Evolutionary conservation across 2,888 invertebrate genomes (phyloP).

Genomic region (Leucoptera coffeella): DNA sequence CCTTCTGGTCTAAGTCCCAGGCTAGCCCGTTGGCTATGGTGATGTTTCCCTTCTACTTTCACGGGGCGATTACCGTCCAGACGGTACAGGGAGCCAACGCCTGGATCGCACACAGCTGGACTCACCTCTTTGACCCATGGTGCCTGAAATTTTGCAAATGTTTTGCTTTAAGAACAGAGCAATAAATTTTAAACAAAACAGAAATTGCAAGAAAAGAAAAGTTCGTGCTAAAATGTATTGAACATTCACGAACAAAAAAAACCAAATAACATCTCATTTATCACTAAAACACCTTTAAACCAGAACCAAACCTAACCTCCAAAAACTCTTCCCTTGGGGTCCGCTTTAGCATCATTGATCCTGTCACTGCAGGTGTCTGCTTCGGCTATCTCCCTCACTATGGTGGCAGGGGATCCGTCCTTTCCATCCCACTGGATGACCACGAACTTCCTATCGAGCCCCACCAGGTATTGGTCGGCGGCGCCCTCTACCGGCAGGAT

Average conservation of each 20-base stretch:
- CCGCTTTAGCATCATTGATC: constrained; percentile 75
- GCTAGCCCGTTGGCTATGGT: constrained; percentile 74
- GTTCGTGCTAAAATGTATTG: no score
- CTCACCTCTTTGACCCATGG: constrained; percentile 45
- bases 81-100: constrained; percentile 39
- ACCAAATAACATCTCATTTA: neutral
- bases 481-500: constrained; percentile 59
- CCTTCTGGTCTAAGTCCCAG: constrained; percentile 61
- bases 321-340: constrained; percentile 67
- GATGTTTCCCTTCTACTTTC: constrained; percentile 19
- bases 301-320: constrained; percentile 40
- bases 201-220: neutral
- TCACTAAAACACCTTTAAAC: neutral
- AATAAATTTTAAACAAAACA: neutral
- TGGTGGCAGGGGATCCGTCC: constrained; percentile 32
- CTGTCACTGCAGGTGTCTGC: constrained; percentile 56
- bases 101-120: constrained; percentile 24
- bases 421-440: constrained; percentile 62
- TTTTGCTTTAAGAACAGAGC: neutral
- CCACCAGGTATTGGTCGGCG: constrained; percentile 57
- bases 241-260: no score
- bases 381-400: constrained; percentile 41
- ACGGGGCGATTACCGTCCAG: constrained; percentile 17
- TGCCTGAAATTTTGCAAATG: constrained; percentile 31
- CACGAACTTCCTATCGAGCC: constrained; percentile 53